Percentiles rank a stretch among this genome's conserved stretches.
Conservation (phyloP, 2,797 vertebrate species). For the Myiotriccus ornatus region DNA sequence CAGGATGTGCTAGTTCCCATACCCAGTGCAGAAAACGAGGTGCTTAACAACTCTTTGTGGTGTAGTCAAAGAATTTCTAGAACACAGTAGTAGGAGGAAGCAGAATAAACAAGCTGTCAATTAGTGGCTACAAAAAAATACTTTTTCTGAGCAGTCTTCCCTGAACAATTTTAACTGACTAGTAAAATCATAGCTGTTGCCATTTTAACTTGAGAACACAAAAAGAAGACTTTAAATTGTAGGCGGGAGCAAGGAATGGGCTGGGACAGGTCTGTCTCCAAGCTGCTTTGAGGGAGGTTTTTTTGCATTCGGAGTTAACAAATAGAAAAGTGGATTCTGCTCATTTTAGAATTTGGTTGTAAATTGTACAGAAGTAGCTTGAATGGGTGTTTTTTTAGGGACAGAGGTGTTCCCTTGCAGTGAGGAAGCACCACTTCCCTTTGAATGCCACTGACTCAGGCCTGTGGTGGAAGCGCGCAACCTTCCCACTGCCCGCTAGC, state of each 20-base stretch:
- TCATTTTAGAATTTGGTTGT: neutral
- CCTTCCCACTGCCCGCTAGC: neutral
- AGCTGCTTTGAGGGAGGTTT: neutral
- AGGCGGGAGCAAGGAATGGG: accelerated
- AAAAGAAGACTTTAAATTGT: neutral
- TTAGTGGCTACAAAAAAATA: neutral
- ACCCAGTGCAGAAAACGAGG: neutral
- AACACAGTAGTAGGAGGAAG: neutral
- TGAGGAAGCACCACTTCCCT: neutral
- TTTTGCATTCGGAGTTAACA: neutral
- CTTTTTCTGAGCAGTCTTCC: neutral
- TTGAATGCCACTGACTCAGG: neutral
- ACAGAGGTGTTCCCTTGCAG: neutral
- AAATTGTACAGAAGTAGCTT: neutral
- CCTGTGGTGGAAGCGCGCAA: accelerated
- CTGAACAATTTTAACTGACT: neutral
- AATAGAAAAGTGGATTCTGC: neutral
- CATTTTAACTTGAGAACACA: neutral
- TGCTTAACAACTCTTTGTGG: neutral
- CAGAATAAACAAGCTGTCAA: neutral
- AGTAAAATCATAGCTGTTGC: neutral
- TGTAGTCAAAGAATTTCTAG: neutral
- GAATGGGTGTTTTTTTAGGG: neutral
- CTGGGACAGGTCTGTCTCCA: neutral
- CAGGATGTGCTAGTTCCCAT: neutral